Percentiles rank a stretch among this genome's conserved stretches.
phyloP scores from a whole-genome alignment of 2,888 invertebrate species.

The Coecobrya sp. region DNA sequence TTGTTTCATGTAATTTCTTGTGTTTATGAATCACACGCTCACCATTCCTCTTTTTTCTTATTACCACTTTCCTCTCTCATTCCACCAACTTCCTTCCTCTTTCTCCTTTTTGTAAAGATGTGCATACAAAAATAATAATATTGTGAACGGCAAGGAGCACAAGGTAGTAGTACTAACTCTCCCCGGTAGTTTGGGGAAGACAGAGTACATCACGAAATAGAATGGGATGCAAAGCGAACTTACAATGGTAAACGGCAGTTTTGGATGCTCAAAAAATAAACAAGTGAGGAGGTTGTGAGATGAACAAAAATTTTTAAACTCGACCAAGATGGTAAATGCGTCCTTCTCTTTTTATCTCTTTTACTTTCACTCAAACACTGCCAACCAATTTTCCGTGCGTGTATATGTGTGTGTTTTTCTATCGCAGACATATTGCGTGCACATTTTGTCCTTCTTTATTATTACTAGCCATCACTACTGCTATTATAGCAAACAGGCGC shows the following conservation, averaged over 20 bases:
- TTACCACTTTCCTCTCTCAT: background rate
- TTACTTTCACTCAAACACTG: background rate
- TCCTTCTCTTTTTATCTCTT: conserved; percentile 1
- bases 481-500: background rate
- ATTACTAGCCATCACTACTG: background rate
- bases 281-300: background rate
- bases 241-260: background rate
- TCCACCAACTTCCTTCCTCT: background rate
- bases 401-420: background rate
- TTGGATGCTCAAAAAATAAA: background rate
- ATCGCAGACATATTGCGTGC: background rate
- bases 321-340: background rate
- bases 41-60: background rate
- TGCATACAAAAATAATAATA: conserved; percentile 16
- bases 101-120: background rate
- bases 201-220: too few species aligned
- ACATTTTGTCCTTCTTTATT: background rate
- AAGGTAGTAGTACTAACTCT: background rate
- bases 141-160: conserved; percentile 4
- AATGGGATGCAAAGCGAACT: background rate
- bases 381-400: conserved; percentile 13
- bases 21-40: conserved; percentile 11
- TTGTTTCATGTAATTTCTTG: conserved; percentile 28
- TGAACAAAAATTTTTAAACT: background rate
- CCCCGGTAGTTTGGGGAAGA: too few species aligned